phyloP scores from a whole-genome alignment of 2,797 vertebrate species.

The Tragopan temminckii region DNA sequence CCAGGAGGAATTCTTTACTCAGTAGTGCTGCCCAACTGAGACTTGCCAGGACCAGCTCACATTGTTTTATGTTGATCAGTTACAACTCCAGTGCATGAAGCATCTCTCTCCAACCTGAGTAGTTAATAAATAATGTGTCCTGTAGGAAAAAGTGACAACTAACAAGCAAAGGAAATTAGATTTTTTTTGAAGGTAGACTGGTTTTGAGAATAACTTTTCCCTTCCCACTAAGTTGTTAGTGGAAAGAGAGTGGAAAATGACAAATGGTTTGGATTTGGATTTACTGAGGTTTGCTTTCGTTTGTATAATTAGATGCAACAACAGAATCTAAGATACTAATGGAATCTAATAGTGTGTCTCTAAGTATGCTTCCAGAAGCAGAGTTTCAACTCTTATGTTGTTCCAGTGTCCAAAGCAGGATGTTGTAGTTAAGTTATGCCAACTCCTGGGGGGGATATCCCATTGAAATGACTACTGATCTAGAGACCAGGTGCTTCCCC shows the following conservation, averaged over 20 bases:
- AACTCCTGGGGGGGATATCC: neutral
- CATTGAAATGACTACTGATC: neutral
- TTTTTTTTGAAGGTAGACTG: neutral
- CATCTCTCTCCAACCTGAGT: neutral
- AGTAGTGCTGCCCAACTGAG: fast-evolving
- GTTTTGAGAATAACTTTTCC: neutral
- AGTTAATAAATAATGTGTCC: neutral
- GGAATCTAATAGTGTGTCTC: fast-evolving
- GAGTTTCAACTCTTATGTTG: neutral
- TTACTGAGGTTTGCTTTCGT: neutral
- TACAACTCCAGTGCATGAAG: neutral
- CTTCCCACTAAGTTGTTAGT: neutral
- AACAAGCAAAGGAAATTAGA: neutral
- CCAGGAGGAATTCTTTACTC: neutral
- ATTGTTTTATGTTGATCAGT: neutral
- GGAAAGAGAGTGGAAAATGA: neutral
- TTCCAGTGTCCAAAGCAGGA: neutral
- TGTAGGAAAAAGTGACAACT: neutral
- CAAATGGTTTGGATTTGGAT: neutral
- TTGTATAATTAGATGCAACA: neutral
- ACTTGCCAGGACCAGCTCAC: neutral
- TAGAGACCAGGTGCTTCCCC: neutral
- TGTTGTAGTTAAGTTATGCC: neutral
- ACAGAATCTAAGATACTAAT: neutral
- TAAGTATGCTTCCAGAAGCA: neutral